Conservation (phyloP, 2,888 invertebrate species). For the Macropis europaea region DNA sequence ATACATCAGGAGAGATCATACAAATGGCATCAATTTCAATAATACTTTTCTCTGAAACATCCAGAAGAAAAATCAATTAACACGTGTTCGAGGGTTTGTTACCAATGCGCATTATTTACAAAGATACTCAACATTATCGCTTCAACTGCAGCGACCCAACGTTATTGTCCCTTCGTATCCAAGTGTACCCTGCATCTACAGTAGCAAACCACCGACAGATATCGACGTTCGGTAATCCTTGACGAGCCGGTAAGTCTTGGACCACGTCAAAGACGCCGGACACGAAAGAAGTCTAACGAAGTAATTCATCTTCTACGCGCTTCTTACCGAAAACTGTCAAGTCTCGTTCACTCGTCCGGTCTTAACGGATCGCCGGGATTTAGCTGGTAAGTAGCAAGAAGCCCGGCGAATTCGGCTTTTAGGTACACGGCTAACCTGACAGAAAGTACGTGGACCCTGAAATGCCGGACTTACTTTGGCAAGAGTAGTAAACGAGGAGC, state of each 20-base stretch:
- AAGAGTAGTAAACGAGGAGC: slow-evolving; percentile 42
- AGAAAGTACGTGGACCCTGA: slow-evolving; percentile 43
- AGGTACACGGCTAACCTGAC: slow-evolving; percentile 37
- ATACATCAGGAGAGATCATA: no score
- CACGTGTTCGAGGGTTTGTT: no score
- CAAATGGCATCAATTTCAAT: no score
- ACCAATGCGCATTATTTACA: no score
- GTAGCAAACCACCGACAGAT: no score
- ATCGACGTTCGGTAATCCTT: slow-evolving; percentile 22
- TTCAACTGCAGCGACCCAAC: no score
- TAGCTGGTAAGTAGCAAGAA: slow-evolving; percentile 51
- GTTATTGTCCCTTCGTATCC: no score
- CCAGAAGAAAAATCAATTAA: no score
- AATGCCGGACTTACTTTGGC: slow-evolving; percentile 47
- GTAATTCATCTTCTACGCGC: slow-evolving; percentile 47
- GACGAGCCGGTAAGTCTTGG: background rate
- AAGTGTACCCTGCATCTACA: no score
- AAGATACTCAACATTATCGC: no score
- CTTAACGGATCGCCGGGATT: slow-evolving; percentile 57
- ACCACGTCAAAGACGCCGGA: slow-evolving; percentile 23
- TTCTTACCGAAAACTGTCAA: slow-evolving; percentile 50
- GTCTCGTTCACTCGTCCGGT: slow-evolving; percentile 26
- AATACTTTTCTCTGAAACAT: no score
- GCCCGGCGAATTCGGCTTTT: slow-evolving; percentile 48
- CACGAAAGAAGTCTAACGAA: slow-evolving; percentile 42